Evolutionary conservation across 1,140 invertebrate genomes (phyloP), one percentile per base, ranked within the genome.

Genomic region (Chironomus tepperi): DNA sequence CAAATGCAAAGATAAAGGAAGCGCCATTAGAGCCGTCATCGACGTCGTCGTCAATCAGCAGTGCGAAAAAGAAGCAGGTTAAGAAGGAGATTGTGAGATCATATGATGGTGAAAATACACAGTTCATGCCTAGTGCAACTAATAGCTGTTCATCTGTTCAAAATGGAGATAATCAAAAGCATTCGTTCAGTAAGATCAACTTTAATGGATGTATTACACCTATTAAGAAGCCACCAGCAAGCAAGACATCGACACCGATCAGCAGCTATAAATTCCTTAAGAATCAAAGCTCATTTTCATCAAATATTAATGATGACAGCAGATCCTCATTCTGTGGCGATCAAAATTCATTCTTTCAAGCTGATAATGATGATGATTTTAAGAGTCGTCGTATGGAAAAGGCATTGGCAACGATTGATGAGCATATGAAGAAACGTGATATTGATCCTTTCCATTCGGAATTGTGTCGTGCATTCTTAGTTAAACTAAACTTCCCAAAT

Each of bases 361-460:
- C 81, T 1, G 81, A 82, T 47, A 78, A 82, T 24, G 80, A 82
- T 43, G 75, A 76, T 0, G 81, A 82, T 74, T 79, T 81, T 0
- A 80, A 82, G 73, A 77, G 81, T 57, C 77, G 78, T 15, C 79
- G 81, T 1, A 74, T 81, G 0, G 77, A 79, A 5, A 82, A 82
- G 74, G 81, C 81, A 0, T 64, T 80, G 18, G 78, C 79, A 73
- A 81, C 80, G 0, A 82, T 82, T 8, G 79, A 77, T 3, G 78
- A 79, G 0, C 81, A 82, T 57, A 21, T 81, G 75, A 77, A 76
- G 19, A 81, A 80, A 73, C 78, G 78, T 47, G 77, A 78, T 34
- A 80, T 88, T 73, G 86, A 88, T 83, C 86, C 86, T 24, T 88
- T 88, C 43, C 87, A 84, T 77, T 86, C 84, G 73, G 86, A 87